Conservation (phyloP, 2,888 invertebrate genomes). For the Leptopilina myrica region DNA sequence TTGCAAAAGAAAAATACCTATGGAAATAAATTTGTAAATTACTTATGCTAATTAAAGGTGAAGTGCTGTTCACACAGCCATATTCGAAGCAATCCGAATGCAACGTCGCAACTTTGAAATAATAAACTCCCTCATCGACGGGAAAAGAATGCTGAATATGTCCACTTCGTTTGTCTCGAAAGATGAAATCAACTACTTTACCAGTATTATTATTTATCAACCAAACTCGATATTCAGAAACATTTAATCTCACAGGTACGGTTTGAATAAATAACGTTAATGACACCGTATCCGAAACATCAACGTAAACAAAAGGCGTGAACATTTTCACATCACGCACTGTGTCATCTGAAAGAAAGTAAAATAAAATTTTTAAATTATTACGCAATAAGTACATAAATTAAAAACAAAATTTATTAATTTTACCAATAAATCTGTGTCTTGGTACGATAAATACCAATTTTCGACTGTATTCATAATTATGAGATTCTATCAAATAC, state of each 20-base stretch:
- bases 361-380: neutral
- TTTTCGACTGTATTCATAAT: constrained; percentile 66
- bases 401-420: neutral
- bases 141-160: constrained; percentile 64
- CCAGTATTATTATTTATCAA: constrained; percentile 67
- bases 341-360: constrained; percentile 54
- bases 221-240: constrained; percentile 70
- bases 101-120: constrained; percentile 70
- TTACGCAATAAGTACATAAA: too few species aligned
- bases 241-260: constrained; percentile 67
- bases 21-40: constrained; percentile 47
- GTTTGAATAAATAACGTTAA: constrained; percentile 69
- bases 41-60: constrained; percentile 71
- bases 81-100: constrained; percentile 66
- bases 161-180: constrained; percentile 47
- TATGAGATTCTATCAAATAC: constrained; percentile 59
- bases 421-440: constrained; percentile 66
- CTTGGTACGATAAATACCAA: constrained; percentile 69
- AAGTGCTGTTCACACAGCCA: constrained; percentile 69
- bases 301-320: constrained; percentile 71
- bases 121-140: constrained; percentile 66
- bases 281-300: constrained; percentile 65
- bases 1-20: neutral
- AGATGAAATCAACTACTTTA: constrained; percentile 51
- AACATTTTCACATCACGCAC: constrained; percentile 58